phyloP scores from a whole-genome alignment of 2,113 vertebrate genomes.

The Typhlomys cinereus region DNA sequence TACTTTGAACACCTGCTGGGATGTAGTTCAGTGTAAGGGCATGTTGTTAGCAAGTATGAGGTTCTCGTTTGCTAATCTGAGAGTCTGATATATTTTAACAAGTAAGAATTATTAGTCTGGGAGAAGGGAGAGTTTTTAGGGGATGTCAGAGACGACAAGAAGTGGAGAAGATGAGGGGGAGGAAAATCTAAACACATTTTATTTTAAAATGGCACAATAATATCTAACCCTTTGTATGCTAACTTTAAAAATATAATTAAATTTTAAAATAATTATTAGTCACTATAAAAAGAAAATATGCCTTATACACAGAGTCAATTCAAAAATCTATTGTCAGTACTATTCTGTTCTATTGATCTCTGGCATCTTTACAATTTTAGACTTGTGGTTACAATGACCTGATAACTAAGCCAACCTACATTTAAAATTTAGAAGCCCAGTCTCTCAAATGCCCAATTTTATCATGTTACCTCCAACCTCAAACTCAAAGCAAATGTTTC shows the following conservation, averaged over 20 bases:
- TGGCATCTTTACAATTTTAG: neutral
- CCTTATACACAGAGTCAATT: neutral
- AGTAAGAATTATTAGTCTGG: conserved; percentile 31
- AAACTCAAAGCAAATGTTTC: conserved; percentile 34
- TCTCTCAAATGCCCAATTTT: neutral
- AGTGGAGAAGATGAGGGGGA: too few species aligned
- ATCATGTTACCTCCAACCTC: neutral
- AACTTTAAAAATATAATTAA: too few species aligned
- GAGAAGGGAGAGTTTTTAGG: too few species aligned
- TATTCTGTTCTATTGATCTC: neutral
- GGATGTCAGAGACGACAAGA: too few species aligned
- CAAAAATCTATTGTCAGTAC: neutral
- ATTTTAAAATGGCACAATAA: too few species aligned
- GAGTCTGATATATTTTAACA: neutral
- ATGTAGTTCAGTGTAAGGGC: neutral
- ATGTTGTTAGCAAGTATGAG: neutral
- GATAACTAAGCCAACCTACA: neutral
- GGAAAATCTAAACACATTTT: too few species aligned
- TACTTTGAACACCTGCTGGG: neutral
- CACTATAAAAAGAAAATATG: conserved; percentile 32
- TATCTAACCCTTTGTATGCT: too few species aligned
- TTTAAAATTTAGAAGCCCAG: conserved; percentile 24
- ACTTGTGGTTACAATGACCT: neutral
- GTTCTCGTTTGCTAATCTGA: neutral
- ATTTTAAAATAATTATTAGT: too few species aligned